Conservation (phyloP, 1,140 invertebrate species). For the Heliconius melpomene region DNA sequence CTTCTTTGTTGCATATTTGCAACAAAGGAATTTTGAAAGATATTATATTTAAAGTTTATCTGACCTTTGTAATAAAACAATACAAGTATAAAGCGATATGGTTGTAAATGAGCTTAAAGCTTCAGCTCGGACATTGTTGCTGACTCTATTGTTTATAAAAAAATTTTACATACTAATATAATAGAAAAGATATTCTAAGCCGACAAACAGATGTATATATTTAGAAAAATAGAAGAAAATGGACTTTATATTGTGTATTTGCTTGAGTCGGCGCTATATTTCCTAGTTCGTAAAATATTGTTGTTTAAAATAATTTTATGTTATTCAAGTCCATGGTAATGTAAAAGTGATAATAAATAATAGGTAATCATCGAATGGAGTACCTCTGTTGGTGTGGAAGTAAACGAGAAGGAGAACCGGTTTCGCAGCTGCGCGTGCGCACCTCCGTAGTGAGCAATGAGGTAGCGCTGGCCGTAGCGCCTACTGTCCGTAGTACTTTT, state of each 20-base stretch:
- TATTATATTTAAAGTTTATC: too few species aligned
- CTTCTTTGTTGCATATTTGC: too few species aligned
- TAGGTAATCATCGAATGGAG: neutral
- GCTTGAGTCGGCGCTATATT: neutral
- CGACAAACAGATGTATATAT: neutral
- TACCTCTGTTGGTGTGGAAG: slow-evolving; percentile 10
- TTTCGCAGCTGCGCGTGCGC: slow-evolving; percentile 68
- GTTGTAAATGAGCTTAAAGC: neutral
- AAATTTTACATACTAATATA: neutral
- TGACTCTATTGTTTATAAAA: neutral
- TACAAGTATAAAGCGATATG: neutral
- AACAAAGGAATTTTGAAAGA: too few species aligned
- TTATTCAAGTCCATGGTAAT: neutral
- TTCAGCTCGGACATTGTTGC: neutral
- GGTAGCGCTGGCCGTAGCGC: slow-evolving; percentile 31
- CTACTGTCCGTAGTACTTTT: slow-evolving; percentile 32
- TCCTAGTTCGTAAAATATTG: neutral
- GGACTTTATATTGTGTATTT: neutral
- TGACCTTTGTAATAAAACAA: neutral
- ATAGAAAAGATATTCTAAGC: neutral
- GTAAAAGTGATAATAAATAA: slow-evolving; percentile 10
- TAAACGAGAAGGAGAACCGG: slow-evolving; percentile 42
- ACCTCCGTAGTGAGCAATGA: slow-evolving; percentile 22
- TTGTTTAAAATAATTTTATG: neutral
- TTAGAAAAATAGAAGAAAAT: too few species aligned